Evolutionary conservation across 2,888 invertebrate species (phyloP), one percentile per base, ranked within the genome.

Genomic region (Leptothorax acervorum): DNA sequence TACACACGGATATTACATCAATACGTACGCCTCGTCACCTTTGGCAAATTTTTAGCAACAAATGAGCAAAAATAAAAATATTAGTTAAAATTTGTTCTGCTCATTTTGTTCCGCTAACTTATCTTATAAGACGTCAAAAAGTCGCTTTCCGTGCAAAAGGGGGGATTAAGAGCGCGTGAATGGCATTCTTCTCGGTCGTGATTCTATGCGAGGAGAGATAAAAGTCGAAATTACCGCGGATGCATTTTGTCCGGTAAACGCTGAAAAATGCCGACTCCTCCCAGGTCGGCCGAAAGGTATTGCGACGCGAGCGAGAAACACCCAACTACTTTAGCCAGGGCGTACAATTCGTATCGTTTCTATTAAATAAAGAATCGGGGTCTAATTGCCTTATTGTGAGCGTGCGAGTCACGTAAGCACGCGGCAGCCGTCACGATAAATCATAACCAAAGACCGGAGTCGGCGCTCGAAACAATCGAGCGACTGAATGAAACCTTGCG

Each of bases 81-180:
- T 23, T 23, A 23, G 23, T 23, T 23, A 23, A 23, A 23, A 23
- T 23, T 23, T 0, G 23, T 23, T 23, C 23, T 23, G 23, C 23
- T 23, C 23, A 23, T 23, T 23, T 23, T 23, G 23, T 23, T 23
- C 23, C 23, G 23, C 23, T 23, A 23, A 23, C 23, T 23, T 23
- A 23, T 23, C 23, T 23, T 23, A 23, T 23, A 23, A 23, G 23
- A 23, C 23, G 23, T 23, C 23, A 42, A 88, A 90, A 90, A 90
- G 84, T 86, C 85, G 86, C 86, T 89, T 88, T 85, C 85, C 86
- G 86, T 76, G 84, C 78, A 85, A 84, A 84, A 85, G 84, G 85
- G 84, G 85, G 85, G 85, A 89, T 89, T 83, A 87, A 88, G 81
- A 84, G 88, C 85, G 88, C 85, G 85, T 86, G 87, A 89, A 88